A percentile compares a stretch with the other conserved stretches of the same genome.
These are phyloP conservation scores for Lottia scabra DNA, from an alignment of 2,888 invertebrate genomes.

Conservation along the genomic window DNA sequence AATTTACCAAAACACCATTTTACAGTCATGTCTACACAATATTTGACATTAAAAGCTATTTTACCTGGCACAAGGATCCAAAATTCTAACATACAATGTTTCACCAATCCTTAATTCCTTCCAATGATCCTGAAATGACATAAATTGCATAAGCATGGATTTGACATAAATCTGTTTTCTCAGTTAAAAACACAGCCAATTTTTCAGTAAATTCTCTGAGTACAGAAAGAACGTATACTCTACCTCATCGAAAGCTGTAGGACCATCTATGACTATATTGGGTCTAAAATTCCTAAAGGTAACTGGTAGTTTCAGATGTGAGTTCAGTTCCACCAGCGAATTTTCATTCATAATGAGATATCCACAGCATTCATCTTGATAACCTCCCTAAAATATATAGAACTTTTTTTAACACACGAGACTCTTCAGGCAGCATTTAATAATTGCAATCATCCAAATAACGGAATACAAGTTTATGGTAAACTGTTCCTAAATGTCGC, in stretches of 20 bases:
- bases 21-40: slow-evolving; percentile 61
- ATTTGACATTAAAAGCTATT: slow-evolving; percentile 61
- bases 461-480: too few relatives aligned
- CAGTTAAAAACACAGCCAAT: too few relatives aligned
- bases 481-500: too few relatives aligned
- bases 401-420: background rate
- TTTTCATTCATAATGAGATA: slow-evolving; percentile 76
- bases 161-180: too few relatives aligned
- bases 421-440: too few relatives aligned
- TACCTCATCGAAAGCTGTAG: slow-evolving; percentile 62
- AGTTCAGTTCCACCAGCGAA: slow-evolving; percentile 78
- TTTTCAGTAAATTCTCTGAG: background rate
- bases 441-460: too few relatives aligned
- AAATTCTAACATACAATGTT: slow-evolving; percentile 72
- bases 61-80: slow-evolving; percentile 78
- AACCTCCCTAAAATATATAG: slow-evolving; percentile 37
- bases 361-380: slow-evolving; percentile 36
- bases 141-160: background rate
- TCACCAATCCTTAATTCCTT: slow-evolving; percentile 78
- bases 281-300: slow-evolving; percentile 76
- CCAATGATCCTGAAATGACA: slow-evolving; percentile 75
- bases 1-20: too few relatives aligned
- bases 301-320: slow-evolving; percentile 72
- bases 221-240: background rate
- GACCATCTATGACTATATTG: slow-evolving; percentile 78